phyloP scores from a whole-genome alignment of 2,888 invertebrate species.

The Tenthredo amoena region DNA sequence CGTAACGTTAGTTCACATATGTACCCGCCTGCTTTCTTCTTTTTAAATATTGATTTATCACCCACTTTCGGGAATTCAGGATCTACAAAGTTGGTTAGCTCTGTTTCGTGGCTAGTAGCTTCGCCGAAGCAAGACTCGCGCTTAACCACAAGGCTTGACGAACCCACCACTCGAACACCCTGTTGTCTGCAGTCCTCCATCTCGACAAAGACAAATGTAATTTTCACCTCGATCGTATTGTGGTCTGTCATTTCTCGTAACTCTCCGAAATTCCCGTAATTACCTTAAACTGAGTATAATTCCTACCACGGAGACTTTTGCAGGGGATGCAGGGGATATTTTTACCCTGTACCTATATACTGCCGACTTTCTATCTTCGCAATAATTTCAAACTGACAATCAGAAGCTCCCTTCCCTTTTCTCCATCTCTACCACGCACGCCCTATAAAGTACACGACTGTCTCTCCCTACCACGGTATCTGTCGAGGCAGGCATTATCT shows the following conservation, averaged over 20 bases:
- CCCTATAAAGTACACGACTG: background rate
- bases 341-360: background rate
- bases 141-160: slow-evolving; percentile 22
- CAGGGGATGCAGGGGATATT: background rate
- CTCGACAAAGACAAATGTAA: slow-evolving; percentile 36
- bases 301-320: background rate
- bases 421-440: slow-evolving; percentile 3
- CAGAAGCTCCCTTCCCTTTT: slow-evolving; percentile 1
- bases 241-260: slow-evolving; percentile 30
- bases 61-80: slow-evolving; percentile 65
- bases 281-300: background rate
- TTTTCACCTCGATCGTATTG: slow-evolving; percentile 22
- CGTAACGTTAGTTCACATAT: slow-evolving; percentile 68
- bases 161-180: slow-evolving; percentile 9
- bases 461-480: slow-evolving; percentile 50
- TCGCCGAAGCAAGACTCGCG: slow-evolving; percentile 30
- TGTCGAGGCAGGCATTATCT: slow-evolving; percentile 56
- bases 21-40: slow-evolving; percentile 63
- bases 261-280: slow-evolving; percentile 33
- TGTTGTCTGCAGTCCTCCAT: background rate
- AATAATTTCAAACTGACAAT: slow-evolving; percentile 42
- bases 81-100: slow-evolving; percentile 48
- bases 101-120: slow-evolving; percentile 44
- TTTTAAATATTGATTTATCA: slow-evolving; percentile 67
- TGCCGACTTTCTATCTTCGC: background rate